phyloP scores from a whole-genome alignment of 2,113 vertebrate species.

The Gavia stellata region DNA sequence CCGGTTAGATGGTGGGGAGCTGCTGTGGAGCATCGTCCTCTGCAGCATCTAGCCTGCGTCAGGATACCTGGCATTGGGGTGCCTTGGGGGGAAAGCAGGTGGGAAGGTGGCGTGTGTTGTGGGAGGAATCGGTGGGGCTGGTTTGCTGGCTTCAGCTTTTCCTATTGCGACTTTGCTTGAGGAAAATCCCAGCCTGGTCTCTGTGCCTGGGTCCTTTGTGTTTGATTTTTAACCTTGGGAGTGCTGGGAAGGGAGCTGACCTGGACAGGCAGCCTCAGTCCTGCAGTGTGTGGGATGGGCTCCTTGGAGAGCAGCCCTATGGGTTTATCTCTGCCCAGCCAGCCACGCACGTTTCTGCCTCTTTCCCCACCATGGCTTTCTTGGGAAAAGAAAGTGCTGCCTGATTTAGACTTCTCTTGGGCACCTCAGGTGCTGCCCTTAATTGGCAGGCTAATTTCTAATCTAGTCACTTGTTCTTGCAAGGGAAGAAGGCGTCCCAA shows the following conservation, averaged over 20 bases:
- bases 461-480: constrained; percentile 3
- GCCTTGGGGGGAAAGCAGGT: not conserved
- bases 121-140: not conserved
- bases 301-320: not conserved
- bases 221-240: not conserved
- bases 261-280: not conserved
- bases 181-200: not conserved
- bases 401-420: constrained; percentile 22
- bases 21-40: not conserved
- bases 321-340: not conserved
- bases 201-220: not conserved
- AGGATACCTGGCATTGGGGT: not conserved
- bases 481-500: not conserved
- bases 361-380: not conserved
- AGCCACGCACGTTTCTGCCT: rapidly evolving
- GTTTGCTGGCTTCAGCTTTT: not conserved
- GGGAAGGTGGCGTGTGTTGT: not conserved
- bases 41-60: rapidly evolving
- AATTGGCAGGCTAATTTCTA: constrained; percentile 44
- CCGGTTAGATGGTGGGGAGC: rapidly evolving
- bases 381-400: not conserved
- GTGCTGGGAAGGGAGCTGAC: not conserved
- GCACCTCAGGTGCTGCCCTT: constrained; percentile 23
- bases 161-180: not conserved
- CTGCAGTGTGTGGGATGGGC: not conserved